Base-by-base conservation (phyloP, 2,888 invertebrate genomes). In the Dusona sp. region DNA sequence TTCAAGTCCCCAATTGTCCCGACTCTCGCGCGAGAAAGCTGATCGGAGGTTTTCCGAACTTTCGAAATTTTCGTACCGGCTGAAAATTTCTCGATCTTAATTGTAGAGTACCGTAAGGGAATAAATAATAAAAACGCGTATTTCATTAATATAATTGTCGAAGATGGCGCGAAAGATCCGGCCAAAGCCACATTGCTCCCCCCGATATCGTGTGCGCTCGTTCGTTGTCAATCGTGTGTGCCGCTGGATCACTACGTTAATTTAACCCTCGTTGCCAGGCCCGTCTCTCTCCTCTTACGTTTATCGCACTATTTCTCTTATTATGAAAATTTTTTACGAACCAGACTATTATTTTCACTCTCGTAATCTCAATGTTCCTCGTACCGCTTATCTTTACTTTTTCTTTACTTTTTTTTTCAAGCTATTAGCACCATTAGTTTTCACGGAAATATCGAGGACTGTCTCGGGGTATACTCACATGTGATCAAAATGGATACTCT, bases 401-500 rank as follows among this genome's bases (percentile, higher is more conserved):
- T 70, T 48, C 25, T 73, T 73, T 73, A 87, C 61, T 80, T 85
- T 79, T 87, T 48, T 78, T 83, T 90, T 90, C 88, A 90, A 88
- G 77, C 70, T 84, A 88, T 87, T 87, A 90, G 89, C 92, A 91
- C 91, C 90, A 90, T 90, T 90, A 90, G 90, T 91, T 92, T 89
- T 88, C 90, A 90, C 91, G 89, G 89, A 93, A 93, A 72, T 72
- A 70, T 90, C 90, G 88, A 91, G 91, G 92, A 90, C 92, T 92
- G 92, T 42, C 90, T 93, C 93, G 90, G 89, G 90, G 33, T 79
- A 95, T 96, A 97, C 97, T 97, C 97, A 97, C 97, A 97, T 97
- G 97, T 97, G 97, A 97, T 97, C 97, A 96, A 96, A 97, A 97
- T 97, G 97, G 97, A 97, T 96, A 97, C 97, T 97, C 96, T 96